Conservation (phyloP, 1,140 invertebrate species). For the Marisa cornuarietis region DNA sequence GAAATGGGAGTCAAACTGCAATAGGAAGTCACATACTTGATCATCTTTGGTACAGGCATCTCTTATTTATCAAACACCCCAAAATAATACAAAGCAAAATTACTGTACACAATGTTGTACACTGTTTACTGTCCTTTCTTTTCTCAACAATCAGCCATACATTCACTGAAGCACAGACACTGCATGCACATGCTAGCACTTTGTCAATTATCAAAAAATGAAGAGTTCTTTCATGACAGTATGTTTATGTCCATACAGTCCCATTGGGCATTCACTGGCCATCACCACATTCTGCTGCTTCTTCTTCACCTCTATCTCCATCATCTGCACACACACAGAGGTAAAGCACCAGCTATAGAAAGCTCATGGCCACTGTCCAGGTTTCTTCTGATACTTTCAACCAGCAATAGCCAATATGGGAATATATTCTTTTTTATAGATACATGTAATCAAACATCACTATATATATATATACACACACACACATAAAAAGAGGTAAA, state of each 20-base stretch:
- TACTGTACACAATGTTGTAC: no score
- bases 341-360: neutral
- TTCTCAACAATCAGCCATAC: neutral
- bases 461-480: no score
- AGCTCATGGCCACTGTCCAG: neutral
- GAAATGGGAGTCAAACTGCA: no score
- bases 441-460: neutral
- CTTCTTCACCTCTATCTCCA: conserved; percentile 74
- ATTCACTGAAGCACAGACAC: neutral
- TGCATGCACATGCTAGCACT: neutral
- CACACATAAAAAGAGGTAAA: no score
- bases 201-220: neutral
- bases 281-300: conserved; percentile 71
- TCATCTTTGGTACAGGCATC: no score
- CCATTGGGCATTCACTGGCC: conserved; percentile 71
- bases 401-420: neutral
- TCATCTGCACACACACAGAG: conserved; percentile 65
- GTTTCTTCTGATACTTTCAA: neutral
- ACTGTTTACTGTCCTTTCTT: no score
- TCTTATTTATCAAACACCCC: no score
- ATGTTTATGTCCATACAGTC: conserved; percentile 24
- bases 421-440: neutral
- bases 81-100: no score
- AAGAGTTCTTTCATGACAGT: conserved; percentile 17
- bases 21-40: no score